A percentile compares a stretch with the other conserved stretches of the same genome.
Evolutionary conservation across 1,140 invertebrate genomes (phyloP).

Genomic region (Lepeophtheirus salmonis): DNA sequence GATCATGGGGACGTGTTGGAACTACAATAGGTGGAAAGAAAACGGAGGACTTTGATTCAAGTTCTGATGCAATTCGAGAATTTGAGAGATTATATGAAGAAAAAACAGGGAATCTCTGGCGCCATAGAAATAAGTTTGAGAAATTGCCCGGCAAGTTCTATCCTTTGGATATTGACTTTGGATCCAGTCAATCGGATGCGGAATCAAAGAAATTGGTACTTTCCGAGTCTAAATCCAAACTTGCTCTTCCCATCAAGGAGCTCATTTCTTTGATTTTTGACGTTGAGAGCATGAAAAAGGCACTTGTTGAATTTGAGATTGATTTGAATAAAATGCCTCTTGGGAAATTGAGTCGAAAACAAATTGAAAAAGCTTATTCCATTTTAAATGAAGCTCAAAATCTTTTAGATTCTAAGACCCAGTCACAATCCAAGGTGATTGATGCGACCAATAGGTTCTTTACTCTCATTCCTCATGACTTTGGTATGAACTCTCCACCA

Average conservation of each 20-base stretch:
- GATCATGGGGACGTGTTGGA: constrained; percentile 86
- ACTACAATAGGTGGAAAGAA: constrained; percentile 71
- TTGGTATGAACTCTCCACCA: constrained; percentile 62
- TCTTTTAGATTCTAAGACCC: constrained; percentile 33
- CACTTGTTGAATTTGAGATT: constrained; percentile 84
- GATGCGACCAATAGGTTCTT: constrained; percentile 81
- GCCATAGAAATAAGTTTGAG: constrained; percentile 42
- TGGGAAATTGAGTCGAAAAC: constrained; percentile 78
- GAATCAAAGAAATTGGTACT: constrained; percentile 24
- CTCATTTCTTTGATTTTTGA: constrained; percentile 76
- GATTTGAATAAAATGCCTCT: constrained; percentile 94
- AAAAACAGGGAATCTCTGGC: constrained; percentile 67
- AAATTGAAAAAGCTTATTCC: constrained; percentile 64
- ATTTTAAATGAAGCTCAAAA: constrained; percentile 57
- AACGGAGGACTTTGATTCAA: constrained; percentile 36
- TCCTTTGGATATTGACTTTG: constrained; percentile 78
- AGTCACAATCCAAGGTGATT: constrained; percentile 39
- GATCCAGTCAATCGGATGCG: constrained; percentile 30
- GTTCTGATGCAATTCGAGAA: constrained; percentile 38
- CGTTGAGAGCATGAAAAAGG: constrained; percentile 61
- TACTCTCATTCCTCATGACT: constrained; percentile 82
- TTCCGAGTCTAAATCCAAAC: constrained; percentile 37
- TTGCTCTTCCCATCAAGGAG: constrained; percentile 55
- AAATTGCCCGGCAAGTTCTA: constrained; percentile 65
- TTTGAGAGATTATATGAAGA: constrained; percentile 57